Conservation (phyloP, 2,113 vertebrate genomes). For the Sylvia atricapilla region DNA sequence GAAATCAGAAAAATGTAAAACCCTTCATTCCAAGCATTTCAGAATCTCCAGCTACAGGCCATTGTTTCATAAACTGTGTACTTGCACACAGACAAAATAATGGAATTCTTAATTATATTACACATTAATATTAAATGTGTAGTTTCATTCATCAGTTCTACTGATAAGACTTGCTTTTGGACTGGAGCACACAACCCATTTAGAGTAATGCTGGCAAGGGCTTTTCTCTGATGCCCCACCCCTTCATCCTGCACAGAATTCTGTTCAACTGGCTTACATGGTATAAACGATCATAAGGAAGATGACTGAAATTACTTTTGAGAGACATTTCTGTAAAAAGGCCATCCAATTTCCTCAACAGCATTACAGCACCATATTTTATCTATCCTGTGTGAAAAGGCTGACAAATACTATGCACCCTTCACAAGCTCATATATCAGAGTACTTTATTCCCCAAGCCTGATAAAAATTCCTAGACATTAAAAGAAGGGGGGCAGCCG, state of each 20-base stretch:
- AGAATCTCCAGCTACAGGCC: neutral
- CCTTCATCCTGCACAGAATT: neutral
- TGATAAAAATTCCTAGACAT: neutral
- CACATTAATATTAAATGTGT: neutral
- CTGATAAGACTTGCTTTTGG: neutral
- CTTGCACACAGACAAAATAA: neutral
- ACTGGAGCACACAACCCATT: neutral
- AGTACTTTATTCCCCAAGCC: neutral
- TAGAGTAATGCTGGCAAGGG: neutral
- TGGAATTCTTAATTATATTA: neutral
- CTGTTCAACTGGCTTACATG: neutral
- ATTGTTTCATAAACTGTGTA: neutral
- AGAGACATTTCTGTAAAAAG: neutral
- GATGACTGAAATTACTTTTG: neutral
- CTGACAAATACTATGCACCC: neutral
- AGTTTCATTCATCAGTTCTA: neutral
- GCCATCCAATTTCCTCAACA: neutral
- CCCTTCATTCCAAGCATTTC: neutral
- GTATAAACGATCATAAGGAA: neutral
- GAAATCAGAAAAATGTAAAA: neutral
- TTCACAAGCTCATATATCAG: neutral
- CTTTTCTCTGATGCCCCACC: neutral
- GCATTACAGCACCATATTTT: neutral
- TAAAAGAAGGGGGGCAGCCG: neutral
- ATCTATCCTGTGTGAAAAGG: neutral